Conservation (phyloP, 1,140 invertebrate genomes). For the Aphaenogaster floridana region DNA sequence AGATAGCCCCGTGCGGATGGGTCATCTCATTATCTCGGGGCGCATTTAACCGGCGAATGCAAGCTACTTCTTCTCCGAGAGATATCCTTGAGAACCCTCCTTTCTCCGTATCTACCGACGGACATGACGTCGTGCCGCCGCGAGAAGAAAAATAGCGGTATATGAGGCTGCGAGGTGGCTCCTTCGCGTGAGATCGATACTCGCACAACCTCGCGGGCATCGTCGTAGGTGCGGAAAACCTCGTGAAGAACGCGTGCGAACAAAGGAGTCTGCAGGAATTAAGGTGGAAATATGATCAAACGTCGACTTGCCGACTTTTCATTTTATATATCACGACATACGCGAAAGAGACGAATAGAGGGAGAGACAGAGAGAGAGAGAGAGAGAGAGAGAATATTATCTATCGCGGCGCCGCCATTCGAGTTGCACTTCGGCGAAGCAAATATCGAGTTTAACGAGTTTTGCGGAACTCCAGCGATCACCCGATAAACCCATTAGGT, state of each 20-base stretch:
- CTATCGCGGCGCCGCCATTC: slow-evolving; percentile 63
- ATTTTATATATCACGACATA: neutral
- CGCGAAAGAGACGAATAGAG: slow-evolving; percentile 37
- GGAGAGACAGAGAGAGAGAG: neutral
- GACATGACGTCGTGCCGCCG: slow-evolving; percentile 10
- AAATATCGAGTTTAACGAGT: slow-evolving; percentile 64
- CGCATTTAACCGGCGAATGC: slow-evolving; percentile 48
- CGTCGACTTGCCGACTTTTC: neutral
- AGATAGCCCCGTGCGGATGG: slow-evolving; percentile 71
- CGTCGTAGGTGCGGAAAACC: neutral
- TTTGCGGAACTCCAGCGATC: slow-evolving; percentile 51
- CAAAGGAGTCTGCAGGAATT: slow-evolving; percentile 1
- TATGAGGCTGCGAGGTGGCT: neutral
- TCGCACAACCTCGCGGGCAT: slow-evolving; percentile 23
- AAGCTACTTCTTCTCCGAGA: neutral
- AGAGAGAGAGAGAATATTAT: slow-evolving; percentile 48
- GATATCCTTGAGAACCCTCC: slow-evolving; percentile 22
- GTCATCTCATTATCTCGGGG: slow-evolving; percentile 72
- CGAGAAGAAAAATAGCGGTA: slow-evolving; percentile 11
- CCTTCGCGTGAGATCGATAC: slow-evolving; percentile 45
- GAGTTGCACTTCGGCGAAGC: slow-evolving; percentile 41
- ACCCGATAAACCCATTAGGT: slow-evolving; percentile 56
- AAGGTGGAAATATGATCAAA: slow-evolving; percentile 15
- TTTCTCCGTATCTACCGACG: slow-evolving; percentile 26
- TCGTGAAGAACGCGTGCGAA: neutral